Base-by-base conservation (phyloP, 2,888 invertebrate genomes). In the Cosmopolites sordidus region DNA sequence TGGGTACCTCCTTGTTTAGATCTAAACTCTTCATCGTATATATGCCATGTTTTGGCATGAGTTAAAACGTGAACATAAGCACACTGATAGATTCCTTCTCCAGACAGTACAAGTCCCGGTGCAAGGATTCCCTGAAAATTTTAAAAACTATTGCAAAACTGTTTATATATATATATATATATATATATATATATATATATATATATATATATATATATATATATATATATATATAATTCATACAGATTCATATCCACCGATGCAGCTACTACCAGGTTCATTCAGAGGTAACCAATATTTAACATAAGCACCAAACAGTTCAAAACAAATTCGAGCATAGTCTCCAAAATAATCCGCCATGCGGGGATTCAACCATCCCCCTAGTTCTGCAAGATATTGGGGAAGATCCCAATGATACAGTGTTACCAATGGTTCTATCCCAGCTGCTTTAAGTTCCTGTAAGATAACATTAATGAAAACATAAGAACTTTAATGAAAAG, bases 41-140 rank as follows among this genome's bases (percentile, higher is more conserved):
- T 66, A 51, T 80, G 78, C 69, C 82, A 88, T 0, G 80, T 78
- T 62, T 76, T 79, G 1, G 83, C 84, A 64, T 89, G 88, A 0
- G 87, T 80, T 61, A 82, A 76, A 11, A 88, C 71, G 38, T 84
- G 70, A 44, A 79, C 82, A 63, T 85, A 82, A 46, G 80, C 80
- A 63, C 83, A 84, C 30, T 80, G 65, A 67, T 88, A 87, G 59
- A 48, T 15, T 16, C 50, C 54, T 40, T 49, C 49, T 2, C 39
- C 54, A 1, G n/a, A 5, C 8, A 42, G 14, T 1, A 27, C 17
- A 6, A 37, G 14, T 12, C 46, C 45, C 8, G 54, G 54, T 29
- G 54, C 50, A 8, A 22, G 8, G 8, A 5, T 8, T 3, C 22
- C 22, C 22, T 22, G 8, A 22, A 22, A 22, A n/a, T n/a, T n/a